Evolutionary conservation across 2,113 vertebrate species (phyloP), one percentile per base, ranked within the genome.

Genomic region (Orcinus orca): DNA sequence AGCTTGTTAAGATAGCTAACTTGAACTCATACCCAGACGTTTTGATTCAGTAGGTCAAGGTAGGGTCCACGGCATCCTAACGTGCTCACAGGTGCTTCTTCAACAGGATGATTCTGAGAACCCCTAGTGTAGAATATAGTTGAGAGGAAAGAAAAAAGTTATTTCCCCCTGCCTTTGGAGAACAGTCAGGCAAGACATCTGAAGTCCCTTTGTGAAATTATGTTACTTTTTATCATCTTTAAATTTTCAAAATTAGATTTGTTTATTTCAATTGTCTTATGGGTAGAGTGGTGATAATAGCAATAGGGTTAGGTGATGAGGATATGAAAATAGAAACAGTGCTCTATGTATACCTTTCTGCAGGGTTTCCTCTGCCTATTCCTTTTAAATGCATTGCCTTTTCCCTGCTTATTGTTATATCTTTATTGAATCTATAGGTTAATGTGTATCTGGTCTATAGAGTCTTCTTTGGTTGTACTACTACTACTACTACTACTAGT

Each of bases 31-130:
- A 17, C 44, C 3, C 44, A 67, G 31, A 92, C 36, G 6, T 77
- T n/a, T 76, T 41, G 10, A 79, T 36, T 47, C 20, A 21, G 3
- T 25, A 47, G 17, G 9, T 38, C 18, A 6, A 4, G 23, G 3
- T 38, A 26, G 6, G 31, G 9, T 5, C 2, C 0, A 36, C 2
- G 10, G 23, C 9, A 2, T 63, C 26, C 6, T 79, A 15, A 70
- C 5, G 13, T 6, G 13, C 31, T 70, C 50, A 23, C 3, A 67
- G n/a, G 18, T 55, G 17, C 4, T 55, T 89, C 26, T 84, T 25
- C 67, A 21, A 36, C 17, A 91, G 44, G 1, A 18, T 55, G 63
- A 50, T 12, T 71, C 88, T 71, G 26, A 77, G 44, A 77, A 60
- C 8, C 8, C 15, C 1, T 67, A 23, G 10, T 26, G 14, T 5